Base-by-base conservation (phyloP, 2,797 vertebrate genomes). In the Hoplostethus mediterraneus region DNA sequence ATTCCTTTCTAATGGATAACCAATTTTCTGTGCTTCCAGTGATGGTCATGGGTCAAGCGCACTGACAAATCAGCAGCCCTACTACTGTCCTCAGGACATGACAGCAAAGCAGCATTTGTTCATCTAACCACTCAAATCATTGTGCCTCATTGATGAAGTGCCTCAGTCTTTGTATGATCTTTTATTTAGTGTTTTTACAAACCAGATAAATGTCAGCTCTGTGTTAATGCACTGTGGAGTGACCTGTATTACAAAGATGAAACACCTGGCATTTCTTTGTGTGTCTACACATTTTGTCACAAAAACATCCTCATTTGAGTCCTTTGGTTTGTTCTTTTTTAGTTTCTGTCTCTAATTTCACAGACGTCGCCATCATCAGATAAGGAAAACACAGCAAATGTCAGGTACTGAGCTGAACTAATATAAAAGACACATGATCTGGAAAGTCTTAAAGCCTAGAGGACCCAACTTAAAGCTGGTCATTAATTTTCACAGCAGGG, bases 41-140 rank as follows among this genome's bases (percentile, higher is more conserved):
- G 28, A 63, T 16, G 30, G 61, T 40, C 61, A 71, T 45, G 25
- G 49, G 48, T 63, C 67, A n/a, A 63, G 25, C n/a, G 54, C 28
- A 33, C 28, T 60, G 55, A 44, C 33, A 59, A 21, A 63, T 58
- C 53, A 47, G 11, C 8, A 42, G 16, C 1, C 28, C 21, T 57
- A 30, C 30, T 75, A 14, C 51, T 65, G 49, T 36, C 42, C 48
- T 33, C 58, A 47, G 40, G 38, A 59, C 21, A 14, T 21, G 11
- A 55, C 30, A 38, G 31, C 36, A 13, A 4, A 21, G 17, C 42
- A 59, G n/a, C 31, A 31, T 57, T 28, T 28, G 28, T 28, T 21
- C 53, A 38, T 36, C 30, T 51, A 17, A 55, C 38, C 38, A 54
- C 14, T 44, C 63, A 54, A 63, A 63, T n/a, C 45, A 48, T 16